phyloP scores from a whole-genome alignment of 2,113 vertebrate species.

The Tiliqua scincoides region DNA sequence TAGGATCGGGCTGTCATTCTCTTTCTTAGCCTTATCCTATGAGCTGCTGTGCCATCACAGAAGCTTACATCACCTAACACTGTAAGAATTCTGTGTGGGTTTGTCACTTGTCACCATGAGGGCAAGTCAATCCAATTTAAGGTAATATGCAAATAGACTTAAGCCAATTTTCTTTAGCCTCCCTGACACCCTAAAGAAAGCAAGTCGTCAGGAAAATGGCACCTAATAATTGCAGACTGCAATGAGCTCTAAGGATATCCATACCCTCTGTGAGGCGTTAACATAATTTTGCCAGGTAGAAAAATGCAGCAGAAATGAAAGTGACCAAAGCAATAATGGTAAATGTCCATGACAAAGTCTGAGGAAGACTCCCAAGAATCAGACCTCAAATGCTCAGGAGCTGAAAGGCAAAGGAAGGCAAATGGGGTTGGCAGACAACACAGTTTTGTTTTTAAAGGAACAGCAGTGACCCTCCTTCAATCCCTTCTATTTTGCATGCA shows the following conservation, averaged over 20 bases:
- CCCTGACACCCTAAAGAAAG: background rate
- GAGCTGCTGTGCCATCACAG: background rate
- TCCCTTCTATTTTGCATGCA: no score
- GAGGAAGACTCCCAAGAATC: constrained; percentile 52
- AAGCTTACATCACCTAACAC: background rate
- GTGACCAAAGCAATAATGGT: constrained; percentile 42
- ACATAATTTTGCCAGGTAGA: constrained; percentile 17
- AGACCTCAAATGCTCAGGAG: constrained; percentile 49
- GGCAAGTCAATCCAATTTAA: constrained; percentile 63
- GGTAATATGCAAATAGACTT: background rate
- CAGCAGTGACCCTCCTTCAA: no score
- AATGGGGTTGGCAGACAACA: background rate
- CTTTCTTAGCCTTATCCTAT: background rate
- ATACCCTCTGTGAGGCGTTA: constrained; percentile 20
- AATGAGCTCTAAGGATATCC: constrained; percentile 44
- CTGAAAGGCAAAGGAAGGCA: background rate
- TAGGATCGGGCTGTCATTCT: no score
- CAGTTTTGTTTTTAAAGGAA: no score
- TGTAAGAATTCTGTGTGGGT: background rate
- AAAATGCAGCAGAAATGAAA: background rate
- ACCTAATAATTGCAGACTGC: constrained; percentile 49
- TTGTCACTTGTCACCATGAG: constrained; percentile 45
- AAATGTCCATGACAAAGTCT: constrained; percentile 53
- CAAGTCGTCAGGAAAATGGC: constrained; percentile 47
- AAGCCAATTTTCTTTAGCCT: background rate